These are phyloP conservation scores for Himantopus leucocephalus DNA, from an alignment of 2,113 vertebrate species.

Conservation along the genomic window DNA sequence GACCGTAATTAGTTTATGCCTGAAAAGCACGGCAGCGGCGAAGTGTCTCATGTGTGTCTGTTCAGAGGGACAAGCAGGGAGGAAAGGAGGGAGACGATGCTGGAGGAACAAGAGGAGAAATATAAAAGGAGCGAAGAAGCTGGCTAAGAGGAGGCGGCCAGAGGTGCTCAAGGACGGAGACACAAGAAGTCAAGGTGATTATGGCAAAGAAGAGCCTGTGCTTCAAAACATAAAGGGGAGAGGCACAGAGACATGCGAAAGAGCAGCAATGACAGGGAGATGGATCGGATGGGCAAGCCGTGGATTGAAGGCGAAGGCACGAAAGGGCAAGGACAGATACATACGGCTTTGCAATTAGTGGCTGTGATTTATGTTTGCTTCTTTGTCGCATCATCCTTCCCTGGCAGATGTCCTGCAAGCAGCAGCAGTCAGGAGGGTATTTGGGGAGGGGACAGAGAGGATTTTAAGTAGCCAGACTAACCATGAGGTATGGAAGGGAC, in stretches of 20 bases:
- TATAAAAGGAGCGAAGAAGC: neutral
- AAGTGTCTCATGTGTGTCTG: neutral
- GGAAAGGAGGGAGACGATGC: neutral
- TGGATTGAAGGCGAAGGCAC: neutral
- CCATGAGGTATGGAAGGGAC: neutral
- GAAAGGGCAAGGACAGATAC: constrained; percentile 3
- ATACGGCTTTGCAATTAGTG: neutral
- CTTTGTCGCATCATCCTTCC: neutral
- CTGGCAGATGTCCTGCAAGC: constrained; percentile 22
- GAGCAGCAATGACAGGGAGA: neutral
- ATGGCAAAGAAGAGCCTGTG: neutral
- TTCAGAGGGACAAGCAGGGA: neutral
- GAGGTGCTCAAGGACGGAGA: neutral
- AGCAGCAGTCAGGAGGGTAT: neutral
- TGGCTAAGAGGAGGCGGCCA: neutral
- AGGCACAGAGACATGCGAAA: neutral
- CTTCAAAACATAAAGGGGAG: neutral
- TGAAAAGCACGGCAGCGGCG: neutral
- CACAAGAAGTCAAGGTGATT: neutral
- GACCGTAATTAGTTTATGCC: neutral
- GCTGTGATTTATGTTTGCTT: constrained; percentile 29
- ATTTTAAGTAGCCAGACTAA: neutral
- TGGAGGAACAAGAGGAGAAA: neutral
- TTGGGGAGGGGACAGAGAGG: neutral
- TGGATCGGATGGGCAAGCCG: neutral